Evolutionary conservation across 2,888 invertebrate genomes (phyloP).

Genomic region (Pimpla rufipes): DNA sequence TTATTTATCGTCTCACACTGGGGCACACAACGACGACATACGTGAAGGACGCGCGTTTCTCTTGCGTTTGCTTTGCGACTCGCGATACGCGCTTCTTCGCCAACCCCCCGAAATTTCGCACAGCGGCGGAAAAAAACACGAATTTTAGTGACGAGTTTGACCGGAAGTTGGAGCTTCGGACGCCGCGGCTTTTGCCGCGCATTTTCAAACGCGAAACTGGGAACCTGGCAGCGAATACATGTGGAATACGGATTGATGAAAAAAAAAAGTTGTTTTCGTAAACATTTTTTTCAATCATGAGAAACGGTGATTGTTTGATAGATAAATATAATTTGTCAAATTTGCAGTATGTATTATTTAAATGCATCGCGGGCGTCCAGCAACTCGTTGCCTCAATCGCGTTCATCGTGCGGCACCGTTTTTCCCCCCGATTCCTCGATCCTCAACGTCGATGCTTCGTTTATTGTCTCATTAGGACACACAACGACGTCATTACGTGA

Average conservation of each 20-base stretch:
- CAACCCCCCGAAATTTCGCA: neutral
- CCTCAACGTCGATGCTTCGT: too few relatives aligned
- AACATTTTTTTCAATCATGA: neutral
- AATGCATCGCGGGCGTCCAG: too few relatives aligned
- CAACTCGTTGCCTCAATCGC: too few relatives aligned
- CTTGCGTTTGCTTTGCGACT: slow-evolving; percentile 7
- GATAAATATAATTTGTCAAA: too few relatives aligned
- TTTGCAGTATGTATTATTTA: too few relatives aligned
- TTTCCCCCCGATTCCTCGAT: too few relatives aligned
- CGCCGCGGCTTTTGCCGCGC: neutral
- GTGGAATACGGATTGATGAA: neutral
- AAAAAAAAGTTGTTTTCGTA: neutral
- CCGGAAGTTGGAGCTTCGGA: slow-evolving; percentile 35
- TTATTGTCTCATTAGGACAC: too few relatives aligned
- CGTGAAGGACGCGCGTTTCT: slow-evolving; percentile 46
- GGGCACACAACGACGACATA: slow-evolving; percentile 4
- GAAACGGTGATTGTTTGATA: too few relatives aligned
- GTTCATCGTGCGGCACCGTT: too few relatives aligned
- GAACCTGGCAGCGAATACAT: too few relatives aligned
- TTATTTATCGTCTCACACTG: too few relatives aligned
- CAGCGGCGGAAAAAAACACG: neutral
- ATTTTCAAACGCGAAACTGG: slow-evolving; percentile 4
- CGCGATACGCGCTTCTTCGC: slow-evolving; percentile 22
- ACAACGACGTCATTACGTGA: too few relatives aligned
- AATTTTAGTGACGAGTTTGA: slow-evolving; percentile 18